Evolutionary conservation across 2,113 vertebrate species (phyloP), one percentile per base, ranked within the genome.

Genomic region (Sylvilagus bachmani): DNA sequence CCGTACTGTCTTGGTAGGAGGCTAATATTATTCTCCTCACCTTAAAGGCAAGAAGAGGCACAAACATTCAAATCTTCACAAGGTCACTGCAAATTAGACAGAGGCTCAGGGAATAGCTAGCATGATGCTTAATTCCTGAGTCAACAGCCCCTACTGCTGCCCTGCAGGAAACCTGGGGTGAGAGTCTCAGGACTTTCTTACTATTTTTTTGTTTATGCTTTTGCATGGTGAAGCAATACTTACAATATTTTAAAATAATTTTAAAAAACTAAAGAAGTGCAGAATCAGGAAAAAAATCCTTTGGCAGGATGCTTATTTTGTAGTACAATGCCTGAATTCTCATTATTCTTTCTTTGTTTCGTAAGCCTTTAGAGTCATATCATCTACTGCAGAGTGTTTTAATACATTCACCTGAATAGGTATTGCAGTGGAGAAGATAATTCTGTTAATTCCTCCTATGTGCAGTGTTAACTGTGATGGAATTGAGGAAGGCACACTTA

Each of bases 61-160:
- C 89, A 79, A 33, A 70, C 33, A 61, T 67, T 49, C 75, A 29
- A 81, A 49, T 70, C 90, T 96, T 93, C 81, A 74, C 85, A 96
- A 95, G 87, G 96, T 93, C 94, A 96, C 21, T 91, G 89, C 79
- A 87, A 94, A 95, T 89, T 86, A 77, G 55, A 84, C 6, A n/a
- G 73, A 78, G 78, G 9, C 71, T 33, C 71, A 71, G n/a, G 44
- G 51, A 73, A 19, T 6, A 58, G 38, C 19, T 19, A 85, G 36
- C 21, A 2, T 6, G 3, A 10, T 44, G 55, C 62, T 44, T 53
- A 53, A 87, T 83, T 93, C 58, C 29, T 36, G 51, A 86, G 81
- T 87, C 69, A 22, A 0, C 7, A 8, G 9, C 16, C 24, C 22
- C 21, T 2, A 11, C 4, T 1, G 1, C 64, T 29, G 9, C 70